These are phyloP conservation scores for Drosophila elegans DNA, from an alignment of 1,140 invertebrate species.

Conservation along the genomic window DNA sequence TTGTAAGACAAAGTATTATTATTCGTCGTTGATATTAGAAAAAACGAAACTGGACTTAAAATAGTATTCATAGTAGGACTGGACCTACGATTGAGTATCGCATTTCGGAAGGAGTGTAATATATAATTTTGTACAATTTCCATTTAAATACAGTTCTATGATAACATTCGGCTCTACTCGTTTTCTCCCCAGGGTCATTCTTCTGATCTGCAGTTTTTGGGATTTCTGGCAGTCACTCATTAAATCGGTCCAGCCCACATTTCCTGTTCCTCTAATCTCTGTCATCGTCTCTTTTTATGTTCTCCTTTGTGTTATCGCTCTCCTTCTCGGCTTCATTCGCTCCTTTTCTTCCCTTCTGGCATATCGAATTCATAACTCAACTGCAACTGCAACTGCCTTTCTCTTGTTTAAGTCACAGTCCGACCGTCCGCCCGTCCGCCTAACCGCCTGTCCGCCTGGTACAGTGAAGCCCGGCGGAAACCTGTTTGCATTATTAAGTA, in stretches of 20 bases:
- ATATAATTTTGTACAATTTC: constrained; percentile 29
- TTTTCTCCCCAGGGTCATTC: constrained; percentile 9
- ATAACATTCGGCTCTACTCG: not conserved
- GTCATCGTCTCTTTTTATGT: constrained; percentile 41
- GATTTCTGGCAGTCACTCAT: constrained; percentile 56
- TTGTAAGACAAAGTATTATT: too few relatives aligned
- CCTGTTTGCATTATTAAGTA: constrained; percentile 81
- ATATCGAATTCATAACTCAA: constrained; percentile 73
- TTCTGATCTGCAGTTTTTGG: constrained; percentile 31
- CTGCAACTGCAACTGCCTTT: constrained; percentile 46
- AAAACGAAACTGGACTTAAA: not conserved
- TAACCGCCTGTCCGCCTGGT: not conserved
- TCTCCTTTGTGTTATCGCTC: constrained; percentile 3
- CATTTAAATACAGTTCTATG: constrained; percentile 16
- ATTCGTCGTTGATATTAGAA: not conserved
- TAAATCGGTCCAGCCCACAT: constrained; percentile 68
- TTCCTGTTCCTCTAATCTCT: constrained; percentile 64
- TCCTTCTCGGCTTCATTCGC: constrained; percentile 1
- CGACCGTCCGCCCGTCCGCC: constrained; percentile 4
- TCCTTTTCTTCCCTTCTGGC: constrained; percentile 33
- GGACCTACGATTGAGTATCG: constrained; percentile 1
- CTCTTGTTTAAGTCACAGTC: constrained; percentile 44
- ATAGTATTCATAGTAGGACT: not conserved
- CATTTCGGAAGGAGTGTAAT: constrained; percentile 5
- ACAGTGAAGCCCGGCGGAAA: constrained; percentile 48